These are phyloP conservation scores for Ligdia adustata DNA, from an alignment of 2,888 invertebrate genomes.

Conservation along the genomic window DNA sequence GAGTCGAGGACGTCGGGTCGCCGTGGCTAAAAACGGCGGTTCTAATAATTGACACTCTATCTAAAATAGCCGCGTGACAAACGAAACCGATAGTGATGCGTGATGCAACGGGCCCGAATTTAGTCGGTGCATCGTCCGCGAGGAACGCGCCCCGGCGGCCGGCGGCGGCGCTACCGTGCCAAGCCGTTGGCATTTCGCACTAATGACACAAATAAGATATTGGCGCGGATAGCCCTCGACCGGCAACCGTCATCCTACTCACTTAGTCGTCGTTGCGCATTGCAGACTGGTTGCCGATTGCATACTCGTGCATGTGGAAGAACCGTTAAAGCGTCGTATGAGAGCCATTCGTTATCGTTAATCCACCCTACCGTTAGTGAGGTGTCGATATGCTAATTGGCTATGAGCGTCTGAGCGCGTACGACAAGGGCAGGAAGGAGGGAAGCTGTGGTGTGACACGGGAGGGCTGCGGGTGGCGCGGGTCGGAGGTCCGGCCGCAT, in stretches of 20 bases:
- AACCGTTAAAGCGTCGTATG: constrained; percentile 48
- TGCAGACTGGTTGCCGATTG: constrained; percentile 37
- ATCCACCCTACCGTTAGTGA: constrained; percentile 46
- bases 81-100: constrained; percentile 81
- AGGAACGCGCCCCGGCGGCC: constrained; percentile 59
- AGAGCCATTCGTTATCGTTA: constrained; percentile 50
- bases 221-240: constrained; percentile 68
- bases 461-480: constrained; percentile 55
- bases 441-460: constrained; percentile 44
- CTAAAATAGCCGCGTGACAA: constrained; percentile 81
- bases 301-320: constrained; percentile 34
- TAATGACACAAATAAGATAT: constrained; percentile 83
- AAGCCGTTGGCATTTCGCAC: constrained; percentile 82
- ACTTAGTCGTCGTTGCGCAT: constrained; percentile 6
- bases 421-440: constrained; percentile 41
- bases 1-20: constrained; percentile 53
- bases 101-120: constrained; percentile 82
- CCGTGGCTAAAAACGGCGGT: constrained; percentile 70
- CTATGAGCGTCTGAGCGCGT: constrained; percentile 34
- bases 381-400: constrained; percentile 53
- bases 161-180: constrained; percentile 64
- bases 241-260: constrained; percentile 26
- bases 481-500: constrained; percentile 83
- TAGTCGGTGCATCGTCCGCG: constrained; percentile 79
- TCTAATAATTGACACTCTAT: constrained; percentile 81